A percentile compares a stretch with the other conserved stretches of the same genome.
These are phyloP conservation scores for Venusia cambrica DNA, from an alignment of 2,888 invertebrate genomes.

Conservation along the genomic window DNA sequence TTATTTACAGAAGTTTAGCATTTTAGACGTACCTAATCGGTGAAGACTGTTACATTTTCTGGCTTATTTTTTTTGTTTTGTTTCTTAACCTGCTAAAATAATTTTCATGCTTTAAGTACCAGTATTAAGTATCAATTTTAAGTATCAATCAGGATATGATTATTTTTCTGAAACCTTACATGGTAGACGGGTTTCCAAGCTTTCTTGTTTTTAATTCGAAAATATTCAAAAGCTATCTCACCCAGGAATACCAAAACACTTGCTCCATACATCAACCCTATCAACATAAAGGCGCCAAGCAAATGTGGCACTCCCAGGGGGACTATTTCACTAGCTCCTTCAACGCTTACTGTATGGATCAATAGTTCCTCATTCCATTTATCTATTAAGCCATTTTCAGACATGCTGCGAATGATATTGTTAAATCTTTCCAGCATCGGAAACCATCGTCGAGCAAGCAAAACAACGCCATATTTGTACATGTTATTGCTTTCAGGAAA, in stretches of 20 bases:
- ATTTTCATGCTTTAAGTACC: too few species aligned
- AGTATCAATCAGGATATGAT: slow-evolving; percentile 1
- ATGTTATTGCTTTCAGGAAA: slow-evolving; percentile 69
- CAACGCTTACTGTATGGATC: slow-evolving; percentile 45
- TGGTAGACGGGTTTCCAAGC: slow-evolving; percentile 2
- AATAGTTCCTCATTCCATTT: slow-evolving; percentile 74
- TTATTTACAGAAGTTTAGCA: too few species aligned
- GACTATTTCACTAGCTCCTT: slow-evolving; percentile 51
- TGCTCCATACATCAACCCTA: slow-evolving; percentile 61
- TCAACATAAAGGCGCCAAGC: slow-evolving; percentile 71
- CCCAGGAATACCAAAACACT: slow-evolving; percentile 59
- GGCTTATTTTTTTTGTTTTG: too few species aligned
- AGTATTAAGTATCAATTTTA: slow-evolving; percentile 2
- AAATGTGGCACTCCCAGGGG: slow-evolving; percentile 66
- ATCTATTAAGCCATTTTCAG: slow-evolving; percentile 72
- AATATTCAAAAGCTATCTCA: slow-evolving; percentile 42
- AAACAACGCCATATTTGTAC: slow-evolving; percentile 74
- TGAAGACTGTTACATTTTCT: too few species aligned
- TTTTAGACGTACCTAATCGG: too few species aligned
- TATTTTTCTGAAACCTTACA: slow-evolving; percentile 1
- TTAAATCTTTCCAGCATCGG: slow-evolving; percentile 69
- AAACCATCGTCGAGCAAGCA: slow-evolving; percentile 69
- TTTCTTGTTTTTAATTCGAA: slow-evolving; percentile 21
- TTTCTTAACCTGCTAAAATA: too few species aligned
- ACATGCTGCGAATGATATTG: slow-evolving; percentile 67